phyloP scores from a whole-genome alignment of 2,888 invertebrate genomes.

The Leptura quadrifasciata region DNA sequence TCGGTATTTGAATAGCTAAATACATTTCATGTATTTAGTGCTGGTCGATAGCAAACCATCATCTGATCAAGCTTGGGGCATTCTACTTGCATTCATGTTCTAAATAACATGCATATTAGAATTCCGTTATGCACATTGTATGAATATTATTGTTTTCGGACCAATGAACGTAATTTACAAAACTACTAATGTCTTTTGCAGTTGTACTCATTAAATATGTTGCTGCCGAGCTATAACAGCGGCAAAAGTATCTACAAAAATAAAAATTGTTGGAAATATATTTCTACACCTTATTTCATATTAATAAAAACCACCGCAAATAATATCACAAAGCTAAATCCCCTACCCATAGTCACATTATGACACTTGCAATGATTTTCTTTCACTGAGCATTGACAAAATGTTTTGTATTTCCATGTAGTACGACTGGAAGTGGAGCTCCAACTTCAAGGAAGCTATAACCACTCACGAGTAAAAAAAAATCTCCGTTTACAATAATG shows the following conservation, averaged over 20 bases:
- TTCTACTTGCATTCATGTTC: background rate
- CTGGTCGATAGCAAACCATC: background rate
- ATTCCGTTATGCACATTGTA: background rate
- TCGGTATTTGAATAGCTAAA: too few relatives aligned
- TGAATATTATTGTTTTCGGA: background rate
- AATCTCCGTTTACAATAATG: conserved; percentile 75
- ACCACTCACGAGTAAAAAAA: conserved; percentile 88
- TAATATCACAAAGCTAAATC: conserved; percentile 14
- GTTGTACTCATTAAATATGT: too few relatives aligned
- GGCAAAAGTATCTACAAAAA: background rate
- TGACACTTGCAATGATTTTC: conserved; percentile 29
- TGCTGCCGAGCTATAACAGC: too few relatives aligned
- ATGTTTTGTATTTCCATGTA: conserved; percentile 75
- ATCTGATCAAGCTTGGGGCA: background rate
- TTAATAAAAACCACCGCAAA: conserved; percentile 10
- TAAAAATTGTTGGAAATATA: conserved; percentile 38
- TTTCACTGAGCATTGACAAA: conserved; percentile 47
- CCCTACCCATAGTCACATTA: conserved; percentile 21
- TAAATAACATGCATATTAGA: background rate
- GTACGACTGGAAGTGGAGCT: conserved; percentile 97
- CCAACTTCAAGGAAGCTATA: conserved; percentile 97
- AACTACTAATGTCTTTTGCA: too few relatives aligned
- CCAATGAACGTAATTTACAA: too few relatives aligned
- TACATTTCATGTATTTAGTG: background rate
- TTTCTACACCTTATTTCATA: conserved; percentile 11